Percentiles rank a stretch among this genome's conserved stretches.
Conservation (phyloP, 2,113 vertebrate genomes). For the Pelusios castaneus region DNA sequence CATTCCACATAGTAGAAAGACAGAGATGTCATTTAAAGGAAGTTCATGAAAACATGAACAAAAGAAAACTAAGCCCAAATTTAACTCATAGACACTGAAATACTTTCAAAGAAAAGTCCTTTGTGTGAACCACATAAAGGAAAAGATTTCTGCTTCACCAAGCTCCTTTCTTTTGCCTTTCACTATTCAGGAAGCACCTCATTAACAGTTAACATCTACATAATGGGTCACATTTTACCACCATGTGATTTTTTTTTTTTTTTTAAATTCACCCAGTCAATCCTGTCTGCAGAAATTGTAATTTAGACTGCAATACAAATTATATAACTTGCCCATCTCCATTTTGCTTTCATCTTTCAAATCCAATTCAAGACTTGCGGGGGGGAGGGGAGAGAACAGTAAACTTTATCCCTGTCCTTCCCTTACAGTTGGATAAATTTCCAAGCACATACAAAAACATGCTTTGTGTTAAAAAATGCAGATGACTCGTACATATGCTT, state of each 20-base stretch:
- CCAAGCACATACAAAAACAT: not conserved
- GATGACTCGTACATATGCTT: not conserved
- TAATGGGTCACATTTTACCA: slow-evolving; percentile 37
- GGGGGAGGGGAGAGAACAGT: not conserved
- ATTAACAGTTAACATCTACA: slow-evolving; percentile 56
- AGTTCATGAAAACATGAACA: not conserved
- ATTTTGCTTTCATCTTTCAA: not conserved
- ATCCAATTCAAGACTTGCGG: not conserved
- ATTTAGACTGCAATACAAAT: not conserved
- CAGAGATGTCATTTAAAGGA: not conserved
- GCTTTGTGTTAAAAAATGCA: not conserved
- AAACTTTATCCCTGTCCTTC: not conserved
- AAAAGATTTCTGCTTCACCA: slow-evolving; percentile 45
- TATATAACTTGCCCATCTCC: not conserved
- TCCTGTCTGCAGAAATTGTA: not conserved
- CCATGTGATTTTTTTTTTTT: slow-evolving; percentile 43
- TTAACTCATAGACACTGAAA: slow-evolving; percentile 14
- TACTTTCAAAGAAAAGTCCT: slow-evolving; percentile 27
- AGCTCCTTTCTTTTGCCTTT: slow-evolving; percentile 53
- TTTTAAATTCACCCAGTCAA: not conserved
- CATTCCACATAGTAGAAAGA: not conserved
- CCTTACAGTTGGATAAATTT: not conserved
- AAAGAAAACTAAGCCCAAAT: slow-evolving; percentile 11
- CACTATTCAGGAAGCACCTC: slow-evolving; percentile 60
- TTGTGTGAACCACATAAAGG: slow-evolving; percentile 11